phyloP scores from a whole-genome alignment of 2,797 vertebrate genomes.

The Urophycis tenuis region DNA sequence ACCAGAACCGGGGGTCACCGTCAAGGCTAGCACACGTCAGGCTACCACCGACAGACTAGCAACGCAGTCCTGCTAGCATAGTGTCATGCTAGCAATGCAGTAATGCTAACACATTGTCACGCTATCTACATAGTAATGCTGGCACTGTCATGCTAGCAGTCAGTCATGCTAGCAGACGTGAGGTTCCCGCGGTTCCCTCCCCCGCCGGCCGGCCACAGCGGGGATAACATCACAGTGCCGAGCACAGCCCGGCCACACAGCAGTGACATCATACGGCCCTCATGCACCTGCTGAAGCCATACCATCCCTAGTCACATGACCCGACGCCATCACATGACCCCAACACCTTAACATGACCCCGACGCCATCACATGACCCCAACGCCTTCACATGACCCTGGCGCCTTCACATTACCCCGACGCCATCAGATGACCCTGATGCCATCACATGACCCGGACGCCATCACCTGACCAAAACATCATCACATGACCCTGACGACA shows the following conservation, averaged over 20 bases:
- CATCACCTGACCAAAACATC: no score
- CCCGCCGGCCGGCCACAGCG: neutral
- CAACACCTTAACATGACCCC: no score
- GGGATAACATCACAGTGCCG: neutral
- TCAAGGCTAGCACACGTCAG: neutral
- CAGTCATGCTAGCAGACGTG: neutral
- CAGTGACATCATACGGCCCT: neutral
- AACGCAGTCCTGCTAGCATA: no score
- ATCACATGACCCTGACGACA: neutral
- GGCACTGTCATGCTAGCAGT: constrained; percentile 1
- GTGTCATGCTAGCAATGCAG: neutral
- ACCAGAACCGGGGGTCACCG: neutral
- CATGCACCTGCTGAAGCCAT: neutral
- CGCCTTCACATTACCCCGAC: no score
- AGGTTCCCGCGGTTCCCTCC: neutral
- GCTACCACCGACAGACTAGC: no score
- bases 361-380: no score
- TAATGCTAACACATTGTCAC: neutral
- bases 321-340: no score
- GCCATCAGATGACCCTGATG: no score
- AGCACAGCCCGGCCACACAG: neutral
- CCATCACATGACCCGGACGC: no score
- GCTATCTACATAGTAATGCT: neutral
- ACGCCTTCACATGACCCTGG: no score
- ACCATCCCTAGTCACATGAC: neutral